Evolutionary conservation across 2,888 invertebrate genomes (phyloP), one percentile per base, ranked within the genome.

Genomic region (Herminia tarsipennalis): DNA sequence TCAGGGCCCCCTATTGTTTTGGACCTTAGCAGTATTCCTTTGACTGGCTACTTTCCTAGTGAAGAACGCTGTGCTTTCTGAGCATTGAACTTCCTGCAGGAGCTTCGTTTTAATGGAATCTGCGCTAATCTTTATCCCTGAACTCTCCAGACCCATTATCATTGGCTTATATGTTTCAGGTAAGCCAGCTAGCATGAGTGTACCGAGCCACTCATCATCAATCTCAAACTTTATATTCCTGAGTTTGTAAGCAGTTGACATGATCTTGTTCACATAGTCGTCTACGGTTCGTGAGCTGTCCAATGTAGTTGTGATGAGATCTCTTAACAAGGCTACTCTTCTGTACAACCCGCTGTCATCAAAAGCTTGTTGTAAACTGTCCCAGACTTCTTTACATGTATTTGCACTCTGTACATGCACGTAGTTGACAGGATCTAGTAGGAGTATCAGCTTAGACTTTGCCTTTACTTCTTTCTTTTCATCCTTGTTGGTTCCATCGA

Each of bases 181-280:
- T 28, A 58, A 6, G 0, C 52, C 54, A n/a, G 56, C 56, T 29
- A 58, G 37, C 48, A 60, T 30, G 3, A 52, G 36, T 30, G 49
- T 54, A 0, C 49, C 48, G 0, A 49, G 30, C 45, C 45, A 49
- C 9, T 49, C 48, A 29, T 54, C 53, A 6, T 47, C 32, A 0
- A 52, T 47, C 8, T 42, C 8, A 22, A 56, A 58, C 1, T 22
- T 27, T 18, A 59, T 59, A 16, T 56, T 57, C 2, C 56, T 21
- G 4, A 59, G 16, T 16, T 59, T 59, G 13, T 59, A 55, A 1
- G 56, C 56, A 1, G 57, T 36, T 17, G 40, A 33, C 52, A 63
- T 56, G 0, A 59, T 46, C 20, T 45, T 44, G 9, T 44, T 54
- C 0, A 54, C 32, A 39, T 56, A 54, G 1, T 53, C 50, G 9